phyloP scores from a whole-genome alignment of 2,113 vertebrate species.

The Mirounga angustirostris region DNA sequence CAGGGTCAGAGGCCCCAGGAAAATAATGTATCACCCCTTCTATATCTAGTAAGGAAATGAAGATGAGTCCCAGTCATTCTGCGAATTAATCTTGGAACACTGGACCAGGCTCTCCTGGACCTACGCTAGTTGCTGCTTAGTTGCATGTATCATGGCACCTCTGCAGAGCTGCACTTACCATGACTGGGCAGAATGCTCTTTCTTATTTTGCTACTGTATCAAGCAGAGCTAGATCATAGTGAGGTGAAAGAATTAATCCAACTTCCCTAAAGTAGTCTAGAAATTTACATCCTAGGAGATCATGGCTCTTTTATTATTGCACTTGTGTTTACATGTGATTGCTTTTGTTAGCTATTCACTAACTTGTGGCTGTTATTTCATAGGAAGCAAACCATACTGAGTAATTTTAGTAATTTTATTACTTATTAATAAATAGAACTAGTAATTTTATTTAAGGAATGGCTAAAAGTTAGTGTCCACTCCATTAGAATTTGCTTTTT shows the following conservation, averaged over 20 bases:
- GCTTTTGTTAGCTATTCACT: not conserved
- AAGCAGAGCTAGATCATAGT: not conserved
- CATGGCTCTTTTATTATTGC: not conserved
- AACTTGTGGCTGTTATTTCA: slow-evolving; percentile 16
- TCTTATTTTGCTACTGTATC: not conserved
- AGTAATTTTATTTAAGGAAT: slow-evolving; percentile 46
- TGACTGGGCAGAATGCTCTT: not conserved
- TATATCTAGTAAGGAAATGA: not conserved
- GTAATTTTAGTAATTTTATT: not conserved
- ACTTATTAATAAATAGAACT: slow-evolving; percentile 26
- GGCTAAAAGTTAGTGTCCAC: not conserved
- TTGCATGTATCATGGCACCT: not conserved
- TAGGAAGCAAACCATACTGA: not conserved
- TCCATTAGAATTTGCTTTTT: slow-evolving; percentile 5
- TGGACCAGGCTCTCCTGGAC: not conserved
- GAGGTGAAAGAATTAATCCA: not conserved
- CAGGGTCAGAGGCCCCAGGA: not conserved
- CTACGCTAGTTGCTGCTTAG: not conserved
- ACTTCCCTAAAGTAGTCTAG: not conserved
- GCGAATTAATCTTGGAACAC: not conserved
- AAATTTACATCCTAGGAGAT: not conserved
- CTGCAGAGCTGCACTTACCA: not conserved
- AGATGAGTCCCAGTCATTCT: not conserved
- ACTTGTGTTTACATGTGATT: not conserved
- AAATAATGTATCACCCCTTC: not conserved